phyloP scores from a whole-genome alignment of 2,888 invertebrate genomes.

The Deilephila elpenor region DNA sequence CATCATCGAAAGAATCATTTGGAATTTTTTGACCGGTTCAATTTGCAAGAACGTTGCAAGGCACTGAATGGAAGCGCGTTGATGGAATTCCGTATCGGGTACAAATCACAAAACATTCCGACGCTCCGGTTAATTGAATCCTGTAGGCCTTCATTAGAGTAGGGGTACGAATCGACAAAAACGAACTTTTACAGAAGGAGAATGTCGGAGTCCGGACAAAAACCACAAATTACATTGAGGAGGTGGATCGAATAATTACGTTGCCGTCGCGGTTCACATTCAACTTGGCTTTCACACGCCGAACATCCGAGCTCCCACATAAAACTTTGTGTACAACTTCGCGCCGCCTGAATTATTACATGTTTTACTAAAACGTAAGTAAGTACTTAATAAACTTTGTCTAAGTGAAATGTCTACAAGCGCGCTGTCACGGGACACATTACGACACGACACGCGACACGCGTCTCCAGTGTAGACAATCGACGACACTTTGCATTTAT shows the following conservation, averaged over 20 bases:
- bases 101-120: slow-evolving; percentile 82
- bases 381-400: slow-evolving; percentile 66
- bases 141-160: slow-evolving; percentile 80
- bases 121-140: slow-evolving; percentile 80
- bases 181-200: slow-evolving; percentile 74
- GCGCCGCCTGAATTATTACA: slow-evolving; percentile 69
- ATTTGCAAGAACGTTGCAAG: slow-evolving; percentile 60
- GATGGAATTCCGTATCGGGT: slow-evolving; percentile 72
- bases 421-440: slow-evolving; percentile 28
- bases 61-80: slow-evolving; percentile 66
- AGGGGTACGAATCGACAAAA: slow-evolving; percentile 68
- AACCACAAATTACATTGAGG: slow-evolving; percentile 77
- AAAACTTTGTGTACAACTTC: slow-evolving; percentile 67
- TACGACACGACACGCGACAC: slow-evolving; percentile 20
- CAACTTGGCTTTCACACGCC: slow-evolving; percentile 72
- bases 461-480: not conserved
- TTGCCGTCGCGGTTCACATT: slow-evolving; percentile 53
- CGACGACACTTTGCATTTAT: slow-evolving; percentile 11
- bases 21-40: slow-evolving; percentile 54
- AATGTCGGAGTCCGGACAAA: slow-evolving; percentile 69
- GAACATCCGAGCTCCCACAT: slow-evolving; percentile 62
- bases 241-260: slow-evolving; percentile 76
- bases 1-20: slow-evolving; percentile 1
- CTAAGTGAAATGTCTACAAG: slow-evolving; percentile 38
- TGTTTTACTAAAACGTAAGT: slow-evolving; percentile 71